Evolutionary conservation across 1,140 invertebrate genomes (phyloP), one percentile per base, ranked within the genome.

Genomic region (Drosophila setifemur): DNA sequence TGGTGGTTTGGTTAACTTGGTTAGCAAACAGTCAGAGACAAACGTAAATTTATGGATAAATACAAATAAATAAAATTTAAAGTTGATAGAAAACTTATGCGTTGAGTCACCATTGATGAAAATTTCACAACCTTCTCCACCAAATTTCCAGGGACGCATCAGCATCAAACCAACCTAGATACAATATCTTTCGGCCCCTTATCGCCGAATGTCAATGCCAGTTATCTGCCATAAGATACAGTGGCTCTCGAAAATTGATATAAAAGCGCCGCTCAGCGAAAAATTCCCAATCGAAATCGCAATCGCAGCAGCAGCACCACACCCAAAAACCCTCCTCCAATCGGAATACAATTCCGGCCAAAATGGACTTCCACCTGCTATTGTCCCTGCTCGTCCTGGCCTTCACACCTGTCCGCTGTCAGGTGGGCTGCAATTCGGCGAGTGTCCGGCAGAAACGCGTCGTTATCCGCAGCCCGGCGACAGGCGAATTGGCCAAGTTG

Each of bases 161-260:
- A 14, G 5, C 40, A 11, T 4, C 6, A 14, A 3, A 21, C 21
- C 25, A 14, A 29, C 28, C 16, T 14, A 45, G 18, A 64, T 29
- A 73, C 47, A 48, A 67, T 61, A 55, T 60, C 64, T 49, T 79
- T 40, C 42, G 29, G 29, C 49, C 28, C 52, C 42, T 35, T 63
- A 57, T 47, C 61, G 25, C n/a, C 31, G 49, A 74, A 75, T 81
- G 76, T 82, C 73, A 83, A 61, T 66, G 58, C 37, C 79, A 78
- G 57, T 73, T 78, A 73, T 78, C 64, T 43, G 18, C n/a, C 25
- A 29, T 29, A 12, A 45, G 52, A 47, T 73, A 64, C 40, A 48
- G 40, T 18, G 14, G 28, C 50, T 28, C 33, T 28, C 44, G 28
- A 28, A 57, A 60, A 31, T 35, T 66, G 78, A 74, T 83, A 74